Evolutionary conservation across 2,888 invertebrate species (phyloP), one percentile per base, ranked within the genome.

Genomic region (Camptogramma bilineatum): DNA sequence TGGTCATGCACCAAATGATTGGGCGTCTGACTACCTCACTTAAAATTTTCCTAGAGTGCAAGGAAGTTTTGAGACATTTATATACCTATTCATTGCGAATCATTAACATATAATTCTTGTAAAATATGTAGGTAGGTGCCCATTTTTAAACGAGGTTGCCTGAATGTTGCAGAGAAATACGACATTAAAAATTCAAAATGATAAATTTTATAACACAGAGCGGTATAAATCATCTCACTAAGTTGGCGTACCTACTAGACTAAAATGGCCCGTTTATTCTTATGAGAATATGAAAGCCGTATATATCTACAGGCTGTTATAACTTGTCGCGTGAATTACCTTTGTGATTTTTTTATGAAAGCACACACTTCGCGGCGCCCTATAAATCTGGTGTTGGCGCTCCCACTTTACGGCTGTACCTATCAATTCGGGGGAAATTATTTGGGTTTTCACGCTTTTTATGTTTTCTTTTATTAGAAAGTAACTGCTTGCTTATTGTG

Each of bases 251-350:
- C 79, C 74, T 77, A 78, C 81, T 78, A 81, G 76, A 80, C 83
- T 82, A 83, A 87, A 87, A 84, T 82, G 83, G 78, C 73, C 73
- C 83, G 74, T 80, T 85, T 85, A 86, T 86, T 86, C 85, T 85
- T 85, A 85, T 79, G 83, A 78, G 83, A 83, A 82, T 83, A 84
- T 83, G 84, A 83, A 82, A 82, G 77, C 78, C 83, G 80, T 85
- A 88, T 85, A 89, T 89, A 87, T 86, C 84, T 85, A 81, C 80
- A 83, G 83, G 77, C 74, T 69, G 90, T 85, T 87, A 90, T 91
- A 92, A 91, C 84, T 89, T 90, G 88, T 89, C 85, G 83, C 83
- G 82, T 77, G 87, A 90, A 89, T 91, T 90, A 91, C 92, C 90
- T 90, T 86, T 86, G 85, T 85, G 86, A 82, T 88, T 87, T 87